Conservation (phyloP, 2,888 invertebrate species). For the Tromatobia lineatoria region DNA sequence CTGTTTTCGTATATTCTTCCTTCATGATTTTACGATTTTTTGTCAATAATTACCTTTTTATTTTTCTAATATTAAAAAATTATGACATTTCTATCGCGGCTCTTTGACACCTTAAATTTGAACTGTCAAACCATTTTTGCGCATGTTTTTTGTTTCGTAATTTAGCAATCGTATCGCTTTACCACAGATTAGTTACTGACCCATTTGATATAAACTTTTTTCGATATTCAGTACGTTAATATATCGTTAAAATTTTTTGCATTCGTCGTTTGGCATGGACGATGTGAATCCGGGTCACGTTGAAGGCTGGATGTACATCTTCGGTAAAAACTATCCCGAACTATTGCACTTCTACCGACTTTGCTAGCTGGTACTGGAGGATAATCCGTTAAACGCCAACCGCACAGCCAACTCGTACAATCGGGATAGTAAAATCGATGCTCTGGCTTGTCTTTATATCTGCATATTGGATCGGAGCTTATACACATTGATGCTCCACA, state of each 20-base stretch:
- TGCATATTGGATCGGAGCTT: constrained; percentile 51
- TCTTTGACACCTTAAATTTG: constrained; percentile 21
- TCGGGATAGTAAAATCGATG: constrained; percentile 80
- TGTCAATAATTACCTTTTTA: constrained; percentile 25
- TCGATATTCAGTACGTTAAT: constrained; percentile 66
- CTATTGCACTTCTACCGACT: constrained; percentile 72
- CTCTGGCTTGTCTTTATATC: constrained; percentile 78
- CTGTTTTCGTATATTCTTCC: constrained; percentile 8
- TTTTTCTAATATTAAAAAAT: constrained; percentile 23
- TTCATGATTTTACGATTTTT: constrained; percentile 35
- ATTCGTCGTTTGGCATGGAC: constrained; percentile 70
- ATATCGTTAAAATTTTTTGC: constrained; percentile 76
- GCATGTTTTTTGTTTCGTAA: constrained; percentile 34
- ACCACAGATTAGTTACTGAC: not conserved
- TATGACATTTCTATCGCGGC: constrained; percentile 30
- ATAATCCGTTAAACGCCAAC: constrained; percentile 80
- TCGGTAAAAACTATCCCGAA: constrained; percentile 76
- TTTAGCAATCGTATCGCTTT: not conserved
- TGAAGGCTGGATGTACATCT: constrained; percentile 76
- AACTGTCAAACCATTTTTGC: constrained; percentile 9
- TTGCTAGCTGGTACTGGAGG: constrained; percentile 67
- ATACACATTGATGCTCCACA: not conserved
- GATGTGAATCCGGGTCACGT: constrained; percentile 76
- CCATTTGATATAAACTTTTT: not conserved
- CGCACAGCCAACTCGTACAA: constrained; percentile 80